Percentiles rank a stretch among this genome's conserved stretches.
These are phyloP conservation scores for Eristalis tenax DNA, from an alignment of 2,888 invertebrate species.

Conservation along the genomic window DNA sequence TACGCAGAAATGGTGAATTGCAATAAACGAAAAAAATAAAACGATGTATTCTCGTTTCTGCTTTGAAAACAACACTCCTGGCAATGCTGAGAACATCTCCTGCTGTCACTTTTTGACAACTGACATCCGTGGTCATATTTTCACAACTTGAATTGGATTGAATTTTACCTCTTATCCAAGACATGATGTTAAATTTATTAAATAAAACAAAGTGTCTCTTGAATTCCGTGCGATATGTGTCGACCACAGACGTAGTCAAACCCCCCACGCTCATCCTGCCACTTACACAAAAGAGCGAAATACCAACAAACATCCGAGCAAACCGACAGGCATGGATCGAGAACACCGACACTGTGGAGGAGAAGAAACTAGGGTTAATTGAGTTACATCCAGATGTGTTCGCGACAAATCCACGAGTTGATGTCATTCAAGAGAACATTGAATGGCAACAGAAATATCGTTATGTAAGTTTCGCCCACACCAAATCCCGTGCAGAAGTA, in stretches of 20 bases:
- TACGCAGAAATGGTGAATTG: too few relatives aligned
- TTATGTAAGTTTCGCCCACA: slow-evolving; percentile 90
- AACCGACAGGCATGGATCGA: slow-evolving; percentile 92
- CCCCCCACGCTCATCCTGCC: slow-evolving; percentile 75
- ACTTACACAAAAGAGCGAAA: slow-evolving; percentile 66
- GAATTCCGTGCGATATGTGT: slow-evolving; percentile 39
- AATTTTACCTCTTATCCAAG: not conserved
- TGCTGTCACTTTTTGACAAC: not conserved
- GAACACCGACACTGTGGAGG: slow-evolving; percentile 88
- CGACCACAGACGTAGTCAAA: slow-evolving; percentile 20
- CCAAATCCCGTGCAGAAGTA: slow-evolving; percentile 91
- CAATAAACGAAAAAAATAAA: too few relatives aligned
- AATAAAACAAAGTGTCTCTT: slow-evolving; percentile 56
- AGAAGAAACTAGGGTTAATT: slow-evolving; percentile 90
- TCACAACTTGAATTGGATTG: slow-evolving; percentile 3
- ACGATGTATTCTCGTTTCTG: not conserved
- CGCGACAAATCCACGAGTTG: slow-evolving; percentile 91
- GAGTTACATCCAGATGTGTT: slow-evolving; percentile 95
- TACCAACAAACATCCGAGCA: slow-evolving; percentile 74
- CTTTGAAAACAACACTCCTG: not conserved
- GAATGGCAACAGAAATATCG: slow-evolving; percentile 92
- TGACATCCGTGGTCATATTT: slow-evolving; percentile 34
- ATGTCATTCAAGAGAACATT: slow-evolving; percentile 92
- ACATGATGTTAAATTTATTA: slow-evolving; percentile 58
- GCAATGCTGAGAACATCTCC: not conserved